phyloP scores from a whole-genome alignment of 37 sponge, comb jelly and placozoan species.

The Diacarnus erythraeanus region DNA sequence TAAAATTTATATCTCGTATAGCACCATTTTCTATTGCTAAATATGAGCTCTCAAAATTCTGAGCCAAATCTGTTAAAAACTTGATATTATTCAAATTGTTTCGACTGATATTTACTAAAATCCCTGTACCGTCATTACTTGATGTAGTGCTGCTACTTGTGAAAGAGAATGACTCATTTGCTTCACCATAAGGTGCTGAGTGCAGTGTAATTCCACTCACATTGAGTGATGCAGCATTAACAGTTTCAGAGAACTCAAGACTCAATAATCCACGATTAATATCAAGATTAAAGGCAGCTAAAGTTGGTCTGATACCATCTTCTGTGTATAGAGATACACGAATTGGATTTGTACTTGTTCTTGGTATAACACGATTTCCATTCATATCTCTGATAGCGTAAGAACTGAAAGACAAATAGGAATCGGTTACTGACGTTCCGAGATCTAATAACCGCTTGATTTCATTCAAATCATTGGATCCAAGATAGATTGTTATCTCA shows the following conservation, averaged over 20 bases:
- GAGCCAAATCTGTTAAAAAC: constrained; percentile 66
- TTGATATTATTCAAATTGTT: constrained; percentile 80
- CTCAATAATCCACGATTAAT: constrained; percentile 48
- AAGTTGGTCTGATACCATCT: constrained; percentile 49
- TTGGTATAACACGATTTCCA: constrained; percentile 51
- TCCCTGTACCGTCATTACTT: constrained; percentile 42
- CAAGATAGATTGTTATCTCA: constrained; percentile 57
- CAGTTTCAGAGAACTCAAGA: constrained; percentile 80
- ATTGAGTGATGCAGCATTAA: constrained; percentile 61
- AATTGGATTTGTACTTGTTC: constrained; percentile 21
- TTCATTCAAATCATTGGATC: constrained; percentile 82
- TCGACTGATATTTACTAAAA: constrained; percentile 58
- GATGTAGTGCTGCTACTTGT: constrained; percentile 26
- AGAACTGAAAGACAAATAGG: constrained; percentile 52
- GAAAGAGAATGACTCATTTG: constrained; percentile 24
- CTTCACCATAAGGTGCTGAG: not conserved
- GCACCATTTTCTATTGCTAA: constrained; percentile 40
- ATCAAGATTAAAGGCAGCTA: constrained; percentile 63
- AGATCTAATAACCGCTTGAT: constrained; percentile 73
- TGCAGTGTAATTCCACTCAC: constrained; percentile 64
- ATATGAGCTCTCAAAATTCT: constrained; percentile 47
- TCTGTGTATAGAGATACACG: constrained; percentile 46
- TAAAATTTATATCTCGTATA: constrained; percentile 66
- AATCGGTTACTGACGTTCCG: constrained; percentile 39
- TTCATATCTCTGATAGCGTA: constrained; percentile 72